Evolutionary conservation across 2,888 invertebrate species (phyloP).

Genomic region (Chrysolina americana): DNA sequence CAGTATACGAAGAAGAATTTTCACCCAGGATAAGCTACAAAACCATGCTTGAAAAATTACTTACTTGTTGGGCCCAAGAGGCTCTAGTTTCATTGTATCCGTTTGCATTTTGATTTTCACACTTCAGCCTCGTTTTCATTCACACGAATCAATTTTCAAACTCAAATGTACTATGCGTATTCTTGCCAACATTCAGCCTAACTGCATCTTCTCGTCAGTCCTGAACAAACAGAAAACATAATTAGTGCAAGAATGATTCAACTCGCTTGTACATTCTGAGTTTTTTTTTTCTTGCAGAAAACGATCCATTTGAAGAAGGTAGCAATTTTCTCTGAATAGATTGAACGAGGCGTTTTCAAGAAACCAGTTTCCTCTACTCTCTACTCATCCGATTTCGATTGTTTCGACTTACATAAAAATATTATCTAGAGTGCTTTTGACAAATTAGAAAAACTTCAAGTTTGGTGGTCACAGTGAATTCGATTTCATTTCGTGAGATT

Average conservation of each 20-base stretch:
- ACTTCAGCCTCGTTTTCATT: constrained; percentile 12
- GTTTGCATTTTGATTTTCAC: constrained; percentile 33
- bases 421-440: too few relatives aligned
- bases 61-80: constrained; percentile 52
- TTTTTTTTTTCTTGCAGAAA: not conserved
- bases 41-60: constrained; percentile 30
- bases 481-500: too few relatives aligned
- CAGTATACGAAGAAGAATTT: too few relatives aligned
- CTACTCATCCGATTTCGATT: not conserved
- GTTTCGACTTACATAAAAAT: too few relatives aligned
- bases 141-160: constrained; percentile 13
- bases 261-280: not conserved
- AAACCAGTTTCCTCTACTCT: too few relatives aligned
- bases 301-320: not conserved
- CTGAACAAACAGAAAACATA: constrained; percentile 20
- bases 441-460: too few relatives aligned
- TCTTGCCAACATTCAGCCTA: constrained; percentile 34
- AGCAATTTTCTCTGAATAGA: not conserved
- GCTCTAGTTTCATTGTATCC: constrained; percentile 54
- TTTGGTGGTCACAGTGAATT: too few relatives aligned
- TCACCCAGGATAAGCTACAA: too few relatives aligned
- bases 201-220: constrained; percentile 31
- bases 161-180: constrained; percentile 13
- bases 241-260: not conserved
- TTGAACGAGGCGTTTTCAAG: not conserved